Evolutionary conservation across 2,113 vertebrate genomes (phyloP).

Genomic region (Fregata magnificens): DNA sequence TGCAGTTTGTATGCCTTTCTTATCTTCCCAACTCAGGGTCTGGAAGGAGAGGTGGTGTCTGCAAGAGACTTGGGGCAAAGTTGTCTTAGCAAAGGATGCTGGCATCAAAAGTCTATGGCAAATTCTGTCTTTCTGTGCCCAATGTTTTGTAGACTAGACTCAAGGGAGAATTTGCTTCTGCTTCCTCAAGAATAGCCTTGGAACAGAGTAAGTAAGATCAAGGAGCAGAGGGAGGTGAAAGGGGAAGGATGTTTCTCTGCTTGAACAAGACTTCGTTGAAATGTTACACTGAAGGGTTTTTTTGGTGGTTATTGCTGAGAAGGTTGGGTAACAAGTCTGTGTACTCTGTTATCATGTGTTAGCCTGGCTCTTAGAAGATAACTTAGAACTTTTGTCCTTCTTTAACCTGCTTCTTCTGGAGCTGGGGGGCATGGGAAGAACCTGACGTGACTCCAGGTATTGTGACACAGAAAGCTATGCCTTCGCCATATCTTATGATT

Average conservation of each 20-base stretch:
- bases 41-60: not conserved
- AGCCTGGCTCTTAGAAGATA: not conserved
- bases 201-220: not conserved
- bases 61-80: not conserved
- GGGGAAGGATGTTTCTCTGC: not conserved
- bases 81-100: not conserved
- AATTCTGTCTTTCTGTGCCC: not conserved
- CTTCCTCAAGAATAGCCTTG: not conserved
- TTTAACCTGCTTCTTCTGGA: not conserved
- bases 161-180: not conserved
- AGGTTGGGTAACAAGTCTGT: not conserved
- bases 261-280: not conserved
- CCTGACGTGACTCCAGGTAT: not conserved
- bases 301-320: not conserved
- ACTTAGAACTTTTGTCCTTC: not conserved
- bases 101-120: not conserved
- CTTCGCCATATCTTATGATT: not conserved
- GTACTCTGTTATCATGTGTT: not conserved
- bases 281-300: not conserved
- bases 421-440: not conserved
- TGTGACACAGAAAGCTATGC: constrained; percentile 27
- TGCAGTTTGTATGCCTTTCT: not conserved
- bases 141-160: not conserved
- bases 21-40: not conserved
- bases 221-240: not conserved